Percentiles rank a stretch among this genome's conserved stretches.
phyloP scores from a whole-genome alignment of 2,797 vertebrate genomes.

The Merluccius polli region DNA sequence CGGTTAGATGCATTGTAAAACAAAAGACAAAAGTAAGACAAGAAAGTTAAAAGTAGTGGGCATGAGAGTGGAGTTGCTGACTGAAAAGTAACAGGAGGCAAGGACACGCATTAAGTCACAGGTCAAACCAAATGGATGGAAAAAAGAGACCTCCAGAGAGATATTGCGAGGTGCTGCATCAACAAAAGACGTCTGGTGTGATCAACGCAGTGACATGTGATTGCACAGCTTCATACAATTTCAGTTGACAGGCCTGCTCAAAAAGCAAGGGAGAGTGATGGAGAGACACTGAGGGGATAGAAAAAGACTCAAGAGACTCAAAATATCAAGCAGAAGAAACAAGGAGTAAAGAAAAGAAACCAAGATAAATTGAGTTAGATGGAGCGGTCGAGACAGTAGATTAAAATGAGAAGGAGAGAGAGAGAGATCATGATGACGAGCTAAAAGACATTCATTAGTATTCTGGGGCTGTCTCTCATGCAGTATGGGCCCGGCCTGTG shows the following conservation, averaged over 20 bases:
- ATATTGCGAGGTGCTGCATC: neutral
- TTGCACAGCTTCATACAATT: constrained; percentile 52
- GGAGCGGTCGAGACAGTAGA: constrained; percentile 15
- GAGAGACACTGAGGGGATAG: constrained; percentile 19
- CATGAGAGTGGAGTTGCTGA: neutral
- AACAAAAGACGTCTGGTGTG: constrained; percentile 37
- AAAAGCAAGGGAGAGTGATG: constrained; percentile 14
- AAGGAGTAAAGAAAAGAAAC: neutral
- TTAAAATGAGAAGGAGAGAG: constrained; percentile 32
- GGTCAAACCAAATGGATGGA: neutral
- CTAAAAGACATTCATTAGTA: constrained; percentile 67
- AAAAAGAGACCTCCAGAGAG: neutral
- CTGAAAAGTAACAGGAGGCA: neutral
- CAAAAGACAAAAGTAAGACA: neutral
- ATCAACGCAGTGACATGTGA: constrained; percentile 61
- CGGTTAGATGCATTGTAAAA: neutral
- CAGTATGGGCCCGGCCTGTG: constrained; percentile 59
- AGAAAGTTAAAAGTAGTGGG: neutral
- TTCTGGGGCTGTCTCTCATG: constrained; percentile 71
- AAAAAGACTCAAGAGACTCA: neutral
- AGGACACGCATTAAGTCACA: neutral
- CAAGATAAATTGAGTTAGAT: neutral
- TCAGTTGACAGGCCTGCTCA: constrained; percentile 50
- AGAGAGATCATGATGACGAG: constrained; percentile 25
- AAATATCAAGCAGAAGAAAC: neutral